phyloP scores from a whole-genome alignment of 2,113 vertebrate species.

The Archocentrus centrarchus region DNA sequence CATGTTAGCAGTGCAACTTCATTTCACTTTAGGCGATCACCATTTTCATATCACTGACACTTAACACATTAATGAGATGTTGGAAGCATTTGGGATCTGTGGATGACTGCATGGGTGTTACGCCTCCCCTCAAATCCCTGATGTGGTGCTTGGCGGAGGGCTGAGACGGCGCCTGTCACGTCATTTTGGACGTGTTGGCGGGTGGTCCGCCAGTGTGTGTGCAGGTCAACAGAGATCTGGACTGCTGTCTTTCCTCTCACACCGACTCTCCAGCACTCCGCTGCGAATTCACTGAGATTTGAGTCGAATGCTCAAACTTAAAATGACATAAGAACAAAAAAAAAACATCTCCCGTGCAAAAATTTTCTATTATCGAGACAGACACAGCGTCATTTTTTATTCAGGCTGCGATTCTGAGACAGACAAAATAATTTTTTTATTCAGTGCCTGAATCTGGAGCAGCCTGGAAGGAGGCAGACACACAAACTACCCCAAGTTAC shows the following conservation, averaged over 20 bases:
- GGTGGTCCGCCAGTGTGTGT: constrained; percentile 58
- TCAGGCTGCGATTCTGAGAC: neutral
- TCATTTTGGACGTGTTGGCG: constrained; percentile 45
- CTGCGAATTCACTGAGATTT: constrained; percentile 18
- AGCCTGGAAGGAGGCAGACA: neutral
- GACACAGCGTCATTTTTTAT: constrained; percentile 26
- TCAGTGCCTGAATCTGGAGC: neutral
- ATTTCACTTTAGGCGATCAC: constrained; percentile 59
- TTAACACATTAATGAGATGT: constrained; percentile 52
- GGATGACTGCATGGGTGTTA: constrained; percentile 50
- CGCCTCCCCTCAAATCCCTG: constrained; percentile 42
- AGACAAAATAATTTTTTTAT: constrained; percentile 8
- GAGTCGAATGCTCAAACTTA: neutral
- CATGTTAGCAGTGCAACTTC: constrained; percentile 49
- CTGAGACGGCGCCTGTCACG: constrained; percentile 36
- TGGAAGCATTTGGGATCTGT: constrained; percentile 48
- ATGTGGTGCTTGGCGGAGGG: constrained; percentile 43
- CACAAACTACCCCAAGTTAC: neutral
- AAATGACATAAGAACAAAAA: constrained; percentile 20
- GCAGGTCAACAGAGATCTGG: constrained; percentile 30
- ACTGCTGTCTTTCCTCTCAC: constrained; percentile 1
- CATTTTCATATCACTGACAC: constrained; percentile 68
- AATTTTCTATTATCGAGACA: neutral
- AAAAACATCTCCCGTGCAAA: constrained; percentile 1
- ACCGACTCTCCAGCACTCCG: neutral